Conservation (phyloP, 30 jellyfish, hydroid and myxozoan species). For the Rhopilema esculentum region DNA sequence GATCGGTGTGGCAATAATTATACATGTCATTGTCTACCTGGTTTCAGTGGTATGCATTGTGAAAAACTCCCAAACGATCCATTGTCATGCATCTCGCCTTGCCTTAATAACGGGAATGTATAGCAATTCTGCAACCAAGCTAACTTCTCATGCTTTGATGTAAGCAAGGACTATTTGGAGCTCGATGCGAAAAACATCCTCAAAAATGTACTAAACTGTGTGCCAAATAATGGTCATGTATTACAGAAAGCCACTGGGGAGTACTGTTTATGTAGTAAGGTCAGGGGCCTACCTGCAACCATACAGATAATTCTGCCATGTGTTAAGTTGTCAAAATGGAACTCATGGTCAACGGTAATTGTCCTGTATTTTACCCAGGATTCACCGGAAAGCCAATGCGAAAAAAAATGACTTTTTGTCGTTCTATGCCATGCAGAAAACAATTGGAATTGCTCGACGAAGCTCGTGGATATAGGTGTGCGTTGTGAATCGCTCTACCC, state of each 20-base stretch:
- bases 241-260: constrained; percentile 6
- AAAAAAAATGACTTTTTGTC: constrained; percentile 43
- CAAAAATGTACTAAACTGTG: too few species aligned
- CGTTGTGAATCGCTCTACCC: constrained; percentile 24
- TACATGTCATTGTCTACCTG: constrained; percentile 29
- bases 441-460: constrained; percentile 67
- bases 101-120: constrained; percentile 63
- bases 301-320: background rate
- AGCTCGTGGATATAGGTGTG: constrained; percentile 14
- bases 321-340: constrained; percentile 36
- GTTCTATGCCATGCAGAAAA: constrained; percentile 55
- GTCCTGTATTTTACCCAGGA: constrained; percentile 19
- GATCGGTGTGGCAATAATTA: background rate
- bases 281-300: constrained; percentile 14
- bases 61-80: constrained; percentile 20
- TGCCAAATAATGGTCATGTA: constrained; percentile 24
- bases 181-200: constrained; percentile 13
- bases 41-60: constrained; percentile 37
- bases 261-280: constrained; percentile 23
- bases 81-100: constrained; percentile 14
- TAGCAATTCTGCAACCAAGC: background rate
- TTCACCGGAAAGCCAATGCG: constrained; percentile 57
- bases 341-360: constrained; percentile 16
- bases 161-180: constrained; percentile 25
- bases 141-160: constrained; percentile 27